Evolutionary conservation across 2,113 vertebrate species (phyloP).

Genomic region (Peromyscus californicus): DNA sequence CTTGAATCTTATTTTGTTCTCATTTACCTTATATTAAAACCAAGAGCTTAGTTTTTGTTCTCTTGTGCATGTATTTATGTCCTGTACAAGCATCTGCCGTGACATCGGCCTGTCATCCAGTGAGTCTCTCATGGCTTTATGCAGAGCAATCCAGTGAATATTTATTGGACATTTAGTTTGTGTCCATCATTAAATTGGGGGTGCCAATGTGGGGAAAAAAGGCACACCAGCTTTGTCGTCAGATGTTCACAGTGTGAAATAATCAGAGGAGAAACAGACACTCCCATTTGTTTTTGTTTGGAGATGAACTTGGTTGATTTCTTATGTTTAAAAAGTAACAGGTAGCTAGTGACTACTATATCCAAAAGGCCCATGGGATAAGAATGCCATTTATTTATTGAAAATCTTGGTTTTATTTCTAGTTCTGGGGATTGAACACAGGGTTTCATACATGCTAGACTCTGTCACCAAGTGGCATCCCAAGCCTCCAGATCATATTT

Average conservation of each 20-base stretch:
- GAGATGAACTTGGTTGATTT: neutral
- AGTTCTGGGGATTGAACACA: neutral
- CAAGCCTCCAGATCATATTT: neutral
- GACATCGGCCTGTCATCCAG: neutral
- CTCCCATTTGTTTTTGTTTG: neutral
- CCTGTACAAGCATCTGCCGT: neutral
- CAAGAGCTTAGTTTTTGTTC: slow-evolving; percentile 27
- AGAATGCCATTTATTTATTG: neutral
- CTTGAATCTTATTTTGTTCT: slow-evolving; percentile 52
- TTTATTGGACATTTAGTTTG: slow-evolving; percentile 58
- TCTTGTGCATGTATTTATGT: slow-evolving; percentile 38
- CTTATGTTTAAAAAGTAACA: slow-evolving; percentile 28
- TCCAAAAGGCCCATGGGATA: neutral
- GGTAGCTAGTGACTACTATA: neutral
- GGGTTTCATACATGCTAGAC: neutral
- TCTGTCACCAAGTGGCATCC: neutral
- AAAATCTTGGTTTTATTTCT: neutral
- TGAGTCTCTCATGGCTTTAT: neutral
- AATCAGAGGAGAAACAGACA: neutral
- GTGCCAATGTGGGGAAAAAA: neutral
- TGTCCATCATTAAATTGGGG: neutral
- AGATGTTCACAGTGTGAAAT: neutral
- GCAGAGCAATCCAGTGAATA: slow-evolving; percentile 39
- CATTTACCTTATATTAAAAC: slow-evolving; percentile 39
- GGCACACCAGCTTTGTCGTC: neutral